A percentile compares a stretch with the other conserved stretches of the same genome.
phyloP scores from a whole-genome alignment of 2,797 vertebrate genomes.

The Leucoraja ocellata region DNA sequence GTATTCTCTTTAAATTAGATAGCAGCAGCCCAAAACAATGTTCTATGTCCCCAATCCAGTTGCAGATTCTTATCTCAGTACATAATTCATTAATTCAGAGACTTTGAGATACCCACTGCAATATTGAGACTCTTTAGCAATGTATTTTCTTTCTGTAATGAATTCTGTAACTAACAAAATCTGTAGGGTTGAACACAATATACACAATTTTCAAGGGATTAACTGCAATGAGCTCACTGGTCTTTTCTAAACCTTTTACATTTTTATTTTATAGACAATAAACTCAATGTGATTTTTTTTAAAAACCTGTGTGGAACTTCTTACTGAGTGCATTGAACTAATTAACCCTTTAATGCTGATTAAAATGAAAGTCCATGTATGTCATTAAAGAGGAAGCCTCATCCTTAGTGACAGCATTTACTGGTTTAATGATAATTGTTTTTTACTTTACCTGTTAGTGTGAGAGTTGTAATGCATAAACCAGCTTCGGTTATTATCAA shows the following conservation, averaged over 20 bases:
- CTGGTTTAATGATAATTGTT: not conserved
- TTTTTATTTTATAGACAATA: not conserved
- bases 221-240: not conserved
- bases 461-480: conserved; percentile 99
- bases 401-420: not conserved
- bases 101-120: not conserved
- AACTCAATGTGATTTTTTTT: not conserved
- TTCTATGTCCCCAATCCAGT: not conserved
- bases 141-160: not conserved
- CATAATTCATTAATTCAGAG: not conserved
- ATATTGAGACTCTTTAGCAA: not conserved
- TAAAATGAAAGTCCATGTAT: not conserved
- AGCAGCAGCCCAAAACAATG: not conserved
- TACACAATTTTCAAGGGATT: not conserved
- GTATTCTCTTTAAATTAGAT: not conserved
- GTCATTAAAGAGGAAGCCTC: not conserved
- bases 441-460: conserved; percentile 79
- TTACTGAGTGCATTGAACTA: not conserved
- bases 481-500: conserved; percentile 97
- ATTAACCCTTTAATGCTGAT: not conserved
- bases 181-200: not conserved
- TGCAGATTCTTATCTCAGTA: not conserved
- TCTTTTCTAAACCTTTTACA: not conserved
- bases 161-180: not conserved
- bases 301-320: not conserved